phyloP scores from a whole-genome alignment of 2,797 vertebrate species.

The Cynopterus sphinx region DNA sequence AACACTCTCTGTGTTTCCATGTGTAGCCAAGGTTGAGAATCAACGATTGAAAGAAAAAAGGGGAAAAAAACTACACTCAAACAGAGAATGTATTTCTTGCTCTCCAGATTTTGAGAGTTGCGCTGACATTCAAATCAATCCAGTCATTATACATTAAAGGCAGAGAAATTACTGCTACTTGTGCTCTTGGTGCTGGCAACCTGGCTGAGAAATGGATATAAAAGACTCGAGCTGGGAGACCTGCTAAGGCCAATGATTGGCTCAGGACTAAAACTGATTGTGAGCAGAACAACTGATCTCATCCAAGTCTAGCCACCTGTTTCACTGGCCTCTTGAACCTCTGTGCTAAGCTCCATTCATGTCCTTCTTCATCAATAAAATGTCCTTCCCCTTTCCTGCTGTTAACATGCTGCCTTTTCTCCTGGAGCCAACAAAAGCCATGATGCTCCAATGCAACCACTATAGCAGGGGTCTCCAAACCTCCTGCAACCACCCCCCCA shows the following conservation, averaged over 20 bases:
- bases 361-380: background rate
- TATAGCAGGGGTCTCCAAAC: no score
- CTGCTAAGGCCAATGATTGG: background rate
- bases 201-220: background rate
- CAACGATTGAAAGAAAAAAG: constrained; percentile 46
- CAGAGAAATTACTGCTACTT: constrained; percentile 12
- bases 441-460: accelerated
- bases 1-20: background rate
- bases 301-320: accelerated
- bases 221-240: background rate
- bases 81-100: background rate
- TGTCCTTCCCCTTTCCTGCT: background rate
- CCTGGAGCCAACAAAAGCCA: background rate
- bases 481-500: no score
- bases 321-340: background rate
- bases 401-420: background rate
- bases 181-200: background rate
- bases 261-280: background rate
- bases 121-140: constrained; percentile 51
- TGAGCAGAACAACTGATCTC: background rate
- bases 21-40: constrained; percentile 2
- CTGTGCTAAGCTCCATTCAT: background rate
- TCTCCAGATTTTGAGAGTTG: background rate
- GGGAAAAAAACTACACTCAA: constrained; percentile 38
- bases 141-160: constrained; percentile 17